A percentile compares a stretch with the other conserved stretches of the same genome.
phyloP scores from a whole-genome alignment of 2,113 vertebrate species.

The Calyptomena viridis region DNA sequence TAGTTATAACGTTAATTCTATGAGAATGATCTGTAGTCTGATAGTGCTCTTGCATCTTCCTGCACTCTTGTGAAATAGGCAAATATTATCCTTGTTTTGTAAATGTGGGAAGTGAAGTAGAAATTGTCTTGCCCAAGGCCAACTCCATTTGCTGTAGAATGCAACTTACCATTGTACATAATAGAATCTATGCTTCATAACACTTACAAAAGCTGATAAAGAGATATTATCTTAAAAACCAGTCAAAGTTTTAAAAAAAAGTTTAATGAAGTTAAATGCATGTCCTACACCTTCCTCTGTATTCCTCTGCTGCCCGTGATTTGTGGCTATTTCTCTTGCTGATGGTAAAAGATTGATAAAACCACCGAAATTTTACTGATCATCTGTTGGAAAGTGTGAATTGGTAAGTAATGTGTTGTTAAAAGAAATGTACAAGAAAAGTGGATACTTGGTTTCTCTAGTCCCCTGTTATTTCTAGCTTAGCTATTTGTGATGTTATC shows the following conservation, averaged over 20 bases:
- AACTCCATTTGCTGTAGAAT: slow-evolving; percentile 35
- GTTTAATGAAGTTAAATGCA: neutral
- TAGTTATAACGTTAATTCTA: neutral
- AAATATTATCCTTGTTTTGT: slow-evolving; percentile 48
- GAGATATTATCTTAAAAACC: slow-evolving; percentile 35
- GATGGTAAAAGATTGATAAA: neutral
- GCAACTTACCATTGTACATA: neutral
- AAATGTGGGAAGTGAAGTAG: slow-evolving; percentile 50
- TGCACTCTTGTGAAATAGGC: slow-evolving; percentile 23
- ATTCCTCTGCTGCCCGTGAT: neutral
- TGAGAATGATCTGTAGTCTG: slow-evolving; percentile 17
- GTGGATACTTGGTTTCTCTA: neutral
- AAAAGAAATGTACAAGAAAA: neutral
- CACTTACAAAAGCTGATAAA: slow-evolving; percentile 35
- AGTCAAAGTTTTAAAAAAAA: slow-evolving; percentile 21
- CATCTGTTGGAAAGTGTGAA: neutral
- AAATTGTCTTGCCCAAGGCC: slow-evolving; percentile 59
- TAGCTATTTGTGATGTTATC: neutral
- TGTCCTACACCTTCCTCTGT: neutral
- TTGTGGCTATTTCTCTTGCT: neutral
- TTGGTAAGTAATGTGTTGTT: neutral
- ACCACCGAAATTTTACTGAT: neutral
- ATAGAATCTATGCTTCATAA: slow-evolving; percentile 33
- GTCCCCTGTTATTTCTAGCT: neutral
- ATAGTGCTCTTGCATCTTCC: neutral